Conservation (phyloP, 2,888 invertebrate genomes). For the Netelia virgata region DNA sequence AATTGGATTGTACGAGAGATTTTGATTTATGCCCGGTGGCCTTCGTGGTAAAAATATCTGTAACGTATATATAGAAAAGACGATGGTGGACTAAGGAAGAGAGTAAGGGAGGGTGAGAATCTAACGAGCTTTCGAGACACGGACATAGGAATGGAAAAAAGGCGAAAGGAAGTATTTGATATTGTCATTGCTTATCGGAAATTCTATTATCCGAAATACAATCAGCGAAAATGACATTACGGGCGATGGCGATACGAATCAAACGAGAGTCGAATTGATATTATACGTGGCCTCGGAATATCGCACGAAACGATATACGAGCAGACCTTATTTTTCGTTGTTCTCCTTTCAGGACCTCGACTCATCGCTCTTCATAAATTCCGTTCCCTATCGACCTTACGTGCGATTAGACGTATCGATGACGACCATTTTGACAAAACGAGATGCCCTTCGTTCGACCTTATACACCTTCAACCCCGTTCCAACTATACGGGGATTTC, state of each 20-base stretch:
- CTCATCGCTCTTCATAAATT: not conserved
- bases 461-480: not conserved
- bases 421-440: no score
- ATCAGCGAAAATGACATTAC: slow-evolving; percentile 6
- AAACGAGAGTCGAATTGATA: slow-evolving; percentile 7
- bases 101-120: slow-evolving; percentile 11
- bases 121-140: slow-evolving; percentile 50
- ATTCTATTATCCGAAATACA: slow-evolving; percentile 11
- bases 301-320: not conserved
- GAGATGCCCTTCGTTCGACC: slow-evolving; percentile 18
- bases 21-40: slow-evolving; percentile 75
- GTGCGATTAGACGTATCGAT: no score
- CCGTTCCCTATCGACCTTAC: no score
- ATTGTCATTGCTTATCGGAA: slow-evolving; percentile 38
- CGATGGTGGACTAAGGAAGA: slow-evolving; percentile 1
- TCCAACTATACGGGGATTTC: no score
- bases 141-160: slow-evolving; percentile 6
- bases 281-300: not conserved
- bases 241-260: slow-evolving; percentile 13
- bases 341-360: not conserved
- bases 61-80: not conserved
- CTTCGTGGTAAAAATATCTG: slow-evolving; percentile 68
- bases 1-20: slow-evolving; percentile 78
- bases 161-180: slow-evolving; percentile 1
- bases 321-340: not conserved